These are phyloP conservation scores for Charadrius vociferus DNA, from an alignment of 2,113 vertebrate species.

Conservation along the genomic window DNA sequence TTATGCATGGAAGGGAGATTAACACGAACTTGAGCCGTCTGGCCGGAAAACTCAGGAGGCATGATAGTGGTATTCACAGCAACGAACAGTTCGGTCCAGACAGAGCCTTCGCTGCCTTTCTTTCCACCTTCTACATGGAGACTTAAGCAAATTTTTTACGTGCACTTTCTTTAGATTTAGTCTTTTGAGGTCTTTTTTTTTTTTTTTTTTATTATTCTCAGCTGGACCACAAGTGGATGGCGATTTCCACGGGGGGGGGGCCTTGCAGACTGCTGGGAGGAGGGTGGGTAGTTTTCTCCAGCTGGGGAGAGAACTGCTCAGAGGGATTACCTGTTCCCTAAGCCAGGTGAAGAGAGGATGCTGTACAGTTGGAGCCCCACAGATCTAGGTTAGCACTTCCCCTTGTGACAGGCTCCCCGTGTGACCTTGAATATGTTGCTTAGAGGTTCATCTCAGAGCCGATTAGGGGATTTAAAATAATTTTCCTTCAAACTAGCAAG, in stretches of 20 bases:
- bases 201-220: neutral
- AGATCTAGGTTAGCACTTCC: neutral
- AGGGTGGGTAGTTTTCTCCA: neutral
- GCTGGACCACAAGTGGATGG: neutral
- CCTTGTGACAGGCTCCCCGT: neutral
- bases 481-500: constrained; percentile 42
- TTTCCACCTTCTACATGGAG: neutral
- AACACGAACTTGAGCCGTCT: neutral
- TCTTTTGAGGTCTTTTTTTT: neutral
- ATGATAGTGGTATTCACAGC: neutral
- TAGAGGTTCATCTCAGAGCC: constrained; percentile 36
- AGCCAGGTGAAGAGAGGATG: neutral
- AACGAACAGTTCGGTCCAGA: rapidly evolving
- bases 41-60: neutral
- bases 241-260: neutral
- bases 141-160: neutral
- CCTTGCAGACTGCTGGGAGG: neutral
- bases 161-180: neutral
- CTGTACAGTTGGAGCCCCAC: neutral
- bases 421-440: neutral
- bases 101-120: neutral
- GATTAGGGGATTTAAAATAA: constrained; percentile 53
- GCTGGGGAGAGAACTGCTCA: neutral
- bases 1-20: constrained; percentile 45
- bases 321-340: neutral